These are phyloP conservation scores for Oreonectes daqikongensis DNA, from an alignment of 2,797 vertebrate genomes.

Conservation along the genomic window DNA sequence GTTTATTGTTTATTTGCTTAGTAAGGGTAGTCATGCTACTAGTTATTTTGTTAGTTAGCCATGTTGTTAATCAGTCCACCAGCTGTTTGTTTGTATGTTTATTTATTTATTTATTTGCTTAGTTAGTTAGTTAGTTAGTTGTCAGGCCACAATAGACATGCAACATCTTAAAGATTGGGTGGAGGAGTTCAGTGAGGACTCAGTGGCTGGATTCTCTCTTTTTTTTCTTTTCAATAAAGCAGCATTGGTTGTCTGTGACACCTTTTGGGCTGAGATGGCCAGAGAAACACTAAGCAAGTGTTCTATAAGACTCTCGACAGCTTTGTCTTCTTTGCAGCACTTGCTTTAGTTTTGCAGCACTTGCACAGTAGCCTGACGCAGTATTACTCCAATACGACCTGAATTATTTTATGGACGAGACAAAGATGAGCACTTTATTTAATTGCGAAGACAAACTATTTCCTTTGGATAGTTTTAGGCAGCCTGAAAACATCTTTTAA, in stretches of 20 bases:
- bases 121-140: not conserved
- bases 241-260: constrained; percentile 69
- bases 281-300: constrained; percentile 72
- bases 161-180: no score
- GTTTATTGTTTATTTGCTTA: no score
- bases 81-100: no score
- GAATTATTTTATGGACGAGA: not conserved
- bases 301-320: constrained; percentile 74
- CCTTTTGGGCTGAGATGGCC: constrained; percentile 72
- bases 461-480: not conserved
- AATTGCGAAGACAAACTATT: not conserved
- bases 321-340: constrained; percentile 73
- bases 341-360: constrained; percentile 5
- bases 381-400: not conserved
- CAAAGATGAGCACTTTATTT: not conserved
- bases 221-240: constrained; percentile 71
- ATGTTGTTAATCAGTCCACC: no score
- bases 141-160: no score
- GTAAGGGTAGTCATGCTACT: no score
- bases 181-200: no score
- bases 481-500: not conserved
- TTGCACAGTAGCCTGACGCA: constrained; percentile 1
- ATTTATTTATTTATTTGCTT: no score
- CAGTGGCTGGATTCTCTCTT: constrained; percentile 35
- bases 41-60: no score